Evolutionary conservation across 1,140 invertebrate genomes (phyloP).

Genomic region (Batillaria attramentaria): DNA sequence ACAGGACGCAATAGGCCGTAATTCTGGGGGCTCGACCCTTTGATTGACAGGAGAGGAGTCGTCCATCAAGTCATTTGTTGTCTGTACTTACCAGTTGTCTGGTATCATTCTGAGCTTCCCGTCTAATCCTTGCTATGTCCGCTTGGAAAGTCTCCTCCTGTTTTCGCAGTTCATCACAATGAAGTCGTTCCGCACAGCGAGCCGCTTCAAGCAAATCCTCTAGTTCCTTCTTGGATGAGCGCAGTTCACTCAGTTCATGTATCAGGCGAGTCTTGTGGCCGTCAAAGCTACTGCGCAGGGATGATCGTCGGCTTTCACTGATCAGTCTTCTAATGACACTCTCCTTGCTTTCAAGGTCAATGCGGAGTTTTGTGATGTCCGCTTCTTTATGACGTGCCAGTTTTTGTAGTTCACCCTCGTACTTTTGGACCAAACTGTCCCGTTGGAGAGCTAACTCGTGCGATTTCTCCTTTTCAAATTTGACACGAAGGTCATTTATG

Average conservation of each 20-base stretch:
- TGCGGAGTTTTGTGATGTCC: slow-evolving; percentile 46
- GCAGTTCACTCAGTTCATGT: slow-evolving; percentile 45
- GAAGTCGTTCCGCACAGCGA: slow-evolving; percentile 32
- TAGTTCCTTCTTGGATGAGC: slow-evolving; percentile 45
- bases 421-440: slow-evolving; percentile 32
- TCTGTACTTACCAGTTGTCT: slow-evolving; percentile 51
- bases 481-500: slow-evolving; percentile 36
- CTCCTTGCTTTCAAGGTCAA: slow-evolving; percentile 48
- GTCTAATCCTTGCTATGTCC: slow-evolving; percentile 45
- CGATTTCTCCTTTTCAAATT: slow-evolving; percentile 43
- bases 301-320: slow-evolving; percentile 31
- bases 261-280: slow-evolving; percentile 35
- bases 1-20: too few species aligned
- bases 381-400: slow-evolving; percentile 42
- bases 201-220: slow-evolving; percentile 40
- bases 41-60: too few species aligned
- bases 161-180: slow-evolving; percentile 39
- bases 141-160: slow-evolving; percentile 38
- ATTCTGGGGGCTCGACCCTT: too few species aligned
- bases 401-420: slow-evolving; percentile 43
- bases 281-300: slow-evolving; percentile 27
- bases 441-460: slow-evolving; percentile 39
- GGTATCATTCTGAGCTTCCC: slow-evolving; percentile 44
- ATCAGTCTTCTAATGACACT: slow-evolving; percentile 37
- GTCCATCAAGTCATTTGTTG: not conserved